Evolutionary conservation across 1,140 invertebrate species (phyloP), one percentile per base, ranked within the genome.

Genomic region (Hycleus cichorii): DNA sequence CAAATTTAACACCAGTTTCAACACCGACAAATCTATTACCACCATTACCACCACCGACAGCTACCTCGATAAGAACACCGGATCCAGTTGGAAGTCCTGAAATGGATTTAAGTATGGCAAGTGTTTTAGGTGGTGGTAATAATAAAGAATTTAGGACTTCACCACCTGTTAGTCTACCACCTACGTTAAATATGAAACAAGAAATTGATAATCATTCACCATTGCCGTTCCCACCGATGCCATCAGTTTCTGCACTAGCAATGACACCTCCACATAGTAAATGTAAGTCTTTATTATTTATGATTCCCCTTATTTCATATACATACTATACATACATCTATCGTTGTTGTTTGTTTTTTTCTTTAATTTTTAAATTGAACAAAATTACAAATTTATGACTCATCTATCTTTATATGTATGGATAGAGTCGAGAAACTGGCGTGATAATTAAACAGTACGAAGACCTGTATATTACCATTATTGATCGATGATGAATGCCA

Each of bases 221-320:
- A 63, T 75, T 84, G 65, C 78, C 81, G 47, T 84, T 83, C 64
- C 82, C 83, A 46, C 81, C 81, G 47, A 75, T 89, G 76, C 82
- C 87, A 2, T 84, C 82, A 4, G 83, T 88, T 54, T 83, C 88
- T 38, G 84, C 87, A 4, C 73, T 91, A 58, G 82, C 87, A 24
- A 75, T 90, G 59, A 88, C 87, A 44, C 87, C 88, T 63, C 87
- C 88, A 32, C 77, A 88, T 73, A 86, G 84, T 84, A 78, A 87
- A 83, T 86, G 75, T 72, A 70, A 72, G 66, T 69, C 57, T 43
- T 48, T 49, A 47, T 24, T 47, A 42, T n/a, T 42, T n/a, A 42
- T 42, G 3, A 11, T 10, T 4, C 4, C 10, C 12, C 7, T 9
- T 24, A 47, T 12, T 12, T 47, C 26, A 24, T 9, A 11, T 47